phyloP scores from a whole-genome alignment of 2,888 invertebrate species.

The Tupiocoris notatus region DNA sequence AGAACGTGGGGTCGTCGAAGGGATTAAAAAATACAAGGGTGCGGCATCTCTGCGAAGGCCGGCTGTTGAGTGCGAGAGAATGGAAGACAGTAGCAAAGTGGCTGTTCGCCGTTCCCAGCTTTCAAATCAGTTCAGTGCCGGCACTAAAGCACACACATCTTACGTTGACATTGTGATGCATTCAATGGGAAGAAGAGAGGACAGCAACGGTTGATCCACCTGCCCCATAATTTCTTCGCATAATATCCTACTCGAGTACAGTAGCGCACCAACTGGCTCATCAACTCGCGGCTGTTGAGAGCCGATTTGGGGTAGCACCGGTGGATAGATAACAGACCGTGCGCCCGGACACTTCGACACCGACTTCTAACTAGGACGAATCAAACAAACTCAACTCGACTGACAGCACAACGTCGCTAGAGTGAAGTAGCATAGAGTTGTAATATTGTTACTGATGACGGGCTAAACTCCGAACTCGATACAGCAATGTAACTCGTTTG shows the following conservation, averaged over 20 bases:
- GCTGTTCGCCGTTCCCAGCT: background rate
- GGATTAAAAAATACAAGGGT: conserved; percentile 13
- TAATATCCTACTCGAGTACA: no score
- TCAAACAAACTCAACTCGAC: no score
- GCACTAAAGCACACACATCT: no score
- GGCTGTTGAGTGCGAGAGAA: background rate
- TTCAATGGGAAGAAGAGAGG: no score
- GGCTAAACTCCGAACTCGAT: no score
- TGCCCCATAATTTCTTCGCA: background rate
- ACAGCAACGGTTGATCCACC: background rate
- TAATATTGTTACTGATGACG: no score
- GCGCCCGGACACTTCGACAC: background rate
- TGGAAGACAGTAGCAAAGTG: background rate
- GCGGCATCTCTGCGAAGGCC: no score
- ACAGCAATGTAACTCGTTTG: no score
- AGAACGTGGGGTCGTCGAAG: background rate
- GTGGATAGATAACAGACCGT: background rate
- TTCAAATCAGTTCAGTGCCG: no score
- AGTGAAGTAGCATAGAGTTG: no score
- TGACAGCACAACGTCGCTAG: no score
- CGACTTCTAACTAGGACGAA: background rate
- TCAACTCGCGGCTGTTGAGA: background rate
- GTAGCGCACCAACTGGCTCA: background rate
- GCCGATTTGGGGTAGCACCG: background rate
- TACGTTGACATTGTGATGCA: no score